Evolutionary conservation across 2,113 vertebrate species (phyloP).

Genomic region (Anolis carolinensis): DNA sequence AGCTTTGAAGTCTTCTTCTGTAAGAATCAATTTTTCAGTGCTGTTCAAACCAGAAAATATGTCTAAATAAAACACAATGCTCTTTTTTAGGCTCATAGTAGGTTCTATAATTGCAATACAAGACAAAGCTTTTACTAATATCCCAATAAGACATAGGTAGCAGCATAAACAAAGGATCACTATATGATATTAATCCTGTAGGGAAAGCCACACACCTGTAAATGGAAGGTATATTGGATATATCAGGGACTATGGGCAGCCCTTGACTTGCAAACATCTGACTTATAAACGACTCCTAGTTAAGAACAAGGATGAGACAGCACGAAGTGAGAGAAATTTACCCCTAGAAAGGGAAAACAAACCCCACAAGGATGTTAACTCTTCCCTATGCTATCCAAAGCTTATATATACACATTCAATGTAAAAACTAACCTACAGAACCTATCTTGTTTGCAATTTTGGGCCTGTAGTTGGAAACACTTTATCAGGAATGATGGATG

Average conservation of each 20-base stretch:
- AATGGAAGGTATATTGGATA: neutral
- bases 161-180: neutral
- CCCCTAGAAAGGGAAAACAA: no score
- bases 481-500: neutral
- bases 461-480: no score
- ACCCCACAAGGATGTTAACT: no score
- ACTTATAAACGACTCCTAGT: no score
- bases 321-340: no score
- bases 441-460: no score
- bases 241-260: neutral
- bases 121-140: neutral
- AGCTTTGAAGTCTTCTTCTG: slow-evolving; percentile 23
- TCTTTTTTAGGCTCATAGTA: slow-evolving; percentile 18
- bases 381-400: no score
- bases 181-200: slow-evolving; percentile 13
- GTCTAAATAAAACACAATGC: slow-evolving; percentile 32
- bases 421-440: no score
- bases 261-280: no score
- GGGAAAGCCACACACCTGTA: no score
- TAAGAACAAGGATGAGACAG: no score
- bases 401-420: no score
- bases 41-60: slow-evolving; percentile 16
- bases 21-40: slow-evolving; percentile 23
- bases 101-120: neutral
- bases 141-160: neutral